phyloP scores from a whole-genome alignment of 2,113 vertebrate species.

The Nyctereutes procyonoides region DNA sequence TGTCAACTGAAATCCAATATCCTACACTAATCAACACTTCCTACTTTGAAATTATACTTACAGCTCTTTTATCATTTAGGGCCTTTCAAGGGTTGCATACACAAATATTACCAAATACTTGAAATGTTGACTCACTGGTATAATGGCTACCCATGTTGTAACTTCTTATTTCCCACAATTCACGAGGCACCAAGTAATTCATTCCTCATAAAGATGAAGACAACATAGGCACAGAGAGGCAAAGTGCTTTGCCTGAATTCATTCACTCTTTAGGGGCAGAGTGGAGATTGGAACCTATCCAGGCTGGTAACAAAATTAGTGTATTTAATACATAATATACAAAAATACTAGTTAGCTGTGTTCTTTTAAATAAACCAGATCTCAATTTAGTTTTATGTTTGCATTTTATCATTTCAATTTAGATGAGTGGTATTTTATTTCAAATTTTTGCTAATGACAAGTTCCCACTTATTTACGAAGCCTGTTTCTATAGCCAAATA shows the following conservation, averaged over 20 bases:
- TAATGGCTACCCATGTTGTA: rapidly evolving
- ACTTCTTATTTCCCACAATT: background rate
- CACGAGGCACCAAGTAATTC: background rate
- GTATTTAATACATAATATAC: background rate
- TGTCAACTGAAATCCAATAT: background rate
- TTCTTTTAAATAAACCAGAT: background rate
- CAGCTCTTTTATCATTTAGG: background rate
- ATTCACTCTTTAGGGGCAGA: background rate
- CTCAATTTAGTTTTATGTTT: background rate
- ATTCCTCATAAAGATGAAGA: background rate
- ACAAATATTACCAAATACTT: background rate
- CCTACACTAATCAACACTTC: background rate
- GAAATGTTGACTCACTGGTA: background rate
- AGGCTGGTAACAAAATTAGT: background rate
- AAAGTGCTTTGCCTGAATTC: background rate
- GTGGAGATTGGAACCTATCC: no score
- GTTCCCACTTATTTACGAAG: background rate
- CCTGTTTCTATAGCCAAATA: background rate
- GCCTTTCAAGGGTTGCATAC: background rate
- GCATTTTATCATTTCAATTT: background rate
- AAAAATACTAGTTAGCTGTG: background rate
- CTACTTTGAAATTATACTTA: background rate
- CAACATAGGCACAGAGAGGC: background rate
- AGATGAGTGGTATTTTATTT: background rate
- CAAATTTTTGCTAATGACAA: background rate